Percentiles rank a stretch among this genome's conserved stretches.
Conservation (phyloP, 2,797 vertebrate species). For the Malacoraja senta region DNA sequence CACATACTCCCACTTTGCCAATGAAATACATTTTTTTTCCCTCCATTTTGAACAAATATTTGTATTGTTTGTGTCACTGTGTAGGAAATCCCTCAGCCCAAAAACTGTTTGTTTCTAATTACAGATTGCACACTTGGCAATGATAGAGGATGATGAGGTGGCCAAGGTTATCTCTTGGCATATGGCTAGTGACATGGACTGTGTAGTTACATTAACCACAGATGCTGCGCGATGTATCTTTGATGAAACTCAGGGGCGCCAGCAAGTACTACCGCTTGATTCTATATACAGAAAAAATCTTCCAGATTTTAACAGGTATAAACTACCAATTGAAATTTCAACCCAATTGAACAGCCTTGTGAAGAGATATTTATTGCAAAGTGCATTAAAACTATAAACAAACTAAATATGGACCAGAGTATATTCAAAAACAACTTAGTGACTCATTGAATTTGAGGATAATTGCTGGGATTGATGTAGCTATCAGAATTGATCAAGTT, state of each 20-base stretch:
- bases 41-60: not conserved
- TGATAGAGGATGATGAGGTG: slow-evolving; percentile 66
- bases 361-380: not conserved
- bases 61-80: not conserved
- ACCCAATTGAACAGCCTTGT: not conserved
- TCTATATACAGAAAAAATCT: slow-evolving; percentile 60
- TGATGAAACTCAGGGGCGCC: slow-evolving; percentile 63
- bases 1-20: not conserved
- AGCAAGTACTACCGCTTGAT: slow-evolving; percentile 81
- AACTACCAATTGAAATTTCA: slow-evolving; percentile 10
- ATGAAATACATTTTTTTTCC: not conserved
- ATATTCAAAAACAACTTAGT: not conserved
- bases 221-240: slow-evolving; percentile 68
- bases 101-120: slow-evolving; percentile 36
- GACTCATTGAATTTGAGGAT: not conserved
- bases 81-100: not conserved
- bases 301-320: slow-evolving; percentile 68
- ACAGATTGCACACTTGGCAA: slow-evolving; percentile 79
- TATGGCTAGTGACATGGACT: slow-evolving; percentile 81
- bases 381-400: not conserved
- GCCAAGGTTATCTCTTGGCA: slow-evolving; percentile 87
- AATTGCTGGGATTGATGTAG: not conserved
- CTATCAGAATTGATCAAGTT: not conserved
- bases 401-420: not conserved
- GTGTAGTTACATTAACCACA: slow-evolving; percentile 75